Evolutionary conservation across 1,140 invertebrate species (phyloP), one percentile per base, ranked within the genome.

Genomic region (Solenopsis invicta): DNA sequence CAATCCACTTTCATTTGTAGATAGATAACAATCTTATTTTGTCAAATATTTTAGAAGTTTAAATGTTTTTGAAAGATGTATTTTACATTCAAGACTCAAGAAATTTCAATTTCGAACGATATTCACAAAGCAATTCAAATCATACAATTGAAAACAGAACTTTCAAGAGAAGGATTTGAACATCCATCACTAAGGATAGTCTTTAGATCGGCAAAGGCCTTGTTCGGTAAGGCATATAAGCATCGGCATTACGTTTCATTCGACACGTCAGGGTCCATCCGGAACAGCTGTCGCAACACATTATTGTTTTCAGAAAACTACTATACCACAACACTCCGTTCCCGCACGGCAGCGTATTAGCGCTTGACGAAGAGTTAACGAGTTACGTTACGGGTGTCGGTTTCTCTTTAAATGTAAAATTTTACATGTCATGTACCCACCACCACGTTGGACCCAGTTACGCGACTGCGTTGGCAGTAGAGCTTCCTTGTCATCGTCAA

Each of bases 391-490:
- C 78, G 62, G 67, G 76, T 87, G 74, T 87, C 67, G 61, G 71
- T 86, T 84, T 76, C 66, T 82, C 59, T 61, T 64, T 85, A 77
- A 87, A 66, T 62, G 76, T 87, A 89, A 80, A 87, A 88, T 91
- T 90, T 92, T 88, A 92, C 74, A 67, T 67, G 81, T 87, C 75
- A 82, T 87, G 77, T 93, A 93, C 92, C 92, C 92, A 92, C 87
- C 92, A 93, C 92, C 92, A 88, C 66, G 78, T 93, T 89, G 84
- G 85, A 91, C 91, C 91, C 92, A 91, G 71, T 91, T 89, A 91
- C 85, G 87, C 87, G 59, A 87, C 75, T 82, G 85, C 81, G 29
- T 85, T 59, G 34, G 77, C 88, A 88, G 87, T 88, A 71, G 8
- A 61, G 12, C 48, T 48, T 71, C 34, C 48, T 77, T 41, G 18